phyloP scores from a whole-genome alignment of 2,113 vertebrate species.

The Micronisus gabar region DNA sequence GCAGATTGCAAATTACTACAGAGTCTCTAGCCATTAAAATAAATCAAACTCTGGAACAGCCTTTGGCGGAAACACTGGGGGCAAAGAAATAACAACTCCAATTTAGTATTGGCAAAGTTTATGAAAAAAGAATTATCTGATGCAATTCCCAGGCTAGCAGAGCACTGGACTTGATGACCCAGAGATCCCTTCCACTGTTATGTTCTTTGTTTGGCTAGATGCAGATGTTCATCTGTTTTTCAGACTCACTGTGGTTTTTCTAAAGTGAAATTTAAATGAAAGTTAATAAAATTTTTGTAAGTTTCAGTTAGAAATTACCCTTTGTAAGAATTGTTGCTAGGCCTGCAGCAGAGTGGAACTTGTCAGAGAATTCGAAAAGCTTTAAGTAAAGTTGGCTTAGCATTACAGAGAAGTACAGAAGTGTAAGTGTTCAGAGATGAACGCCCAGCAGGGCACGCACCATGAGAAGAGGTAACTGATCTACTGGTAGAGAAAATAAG shows the following conservation, averaged over 20 bases:
- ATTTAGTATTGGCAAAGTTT: constrained; percentile 54
- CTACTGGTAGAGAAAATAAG: neutral
- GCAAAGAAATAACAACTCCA: constrained; percentile 62
- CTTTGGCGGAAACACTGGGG: constrained; percentile 37
- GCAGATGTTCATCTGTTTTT: constrained; percentile 49
- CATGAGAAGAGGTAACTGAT: neutral
- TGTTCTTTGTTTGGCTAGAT: constrained; percentile 37
- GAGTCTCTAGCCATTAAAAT: constrained; percentile 48
- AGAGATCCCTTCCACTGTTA: constrained; percentile 44
- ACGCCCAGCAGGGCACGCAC: neutral
- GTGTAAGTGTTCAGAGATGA: neutral
- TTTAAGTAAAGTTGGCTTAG: neutral
- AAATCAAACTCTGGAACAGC: constrained; percentile 49
- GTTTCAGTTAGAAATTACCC: constrained; percentile 31
- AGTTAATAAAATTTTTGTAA: constrained; percentile 40
- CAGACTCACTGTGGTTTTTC: constrained; percentile 42
- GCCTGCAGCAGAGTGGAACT: neutral
- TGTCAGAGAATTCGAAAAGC: neutral
- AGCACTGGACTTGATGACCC: constrained; percentile 61
- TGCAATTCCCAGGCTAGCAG: constrained; percentile 49
- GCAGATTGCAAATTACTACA: constrained; percentile 33
- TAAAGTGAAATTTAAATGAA: constrained; percentile 57
- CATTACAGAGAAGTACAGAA: neutral
- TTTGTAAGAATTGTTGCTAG: neutral
- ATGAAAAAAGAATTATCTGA: constrained; percentile 57